Evolutionary conservation across 2,888 invertebrate species (phyloP), one percentile per base, ranked within the genome.

Genomic region (Pemphredon lugubris): DNA sequence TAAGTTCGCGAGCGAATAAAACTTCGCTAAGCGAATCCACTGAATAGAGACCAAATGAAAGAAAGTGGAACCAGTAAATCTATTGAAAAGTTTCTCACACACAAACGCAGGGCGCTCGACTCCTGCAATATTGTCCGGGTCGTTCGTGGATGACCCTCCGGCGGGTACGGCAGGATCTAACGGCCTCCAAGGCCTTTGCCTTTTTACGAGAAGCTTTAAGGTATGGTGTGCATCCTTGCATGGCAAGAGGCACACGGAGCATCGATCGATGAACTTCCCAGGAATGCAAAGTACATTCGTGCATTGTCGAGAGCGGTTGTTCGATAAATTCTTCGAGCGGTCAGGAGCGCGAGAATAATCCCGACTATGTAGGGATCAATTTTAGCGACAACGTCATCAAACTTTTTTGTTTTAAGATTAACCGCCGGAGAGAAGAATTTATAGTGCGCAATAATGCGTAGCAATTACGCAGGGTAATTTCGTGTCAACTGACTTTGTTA

Each of bases 11-110:
- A 79, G 60, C 75, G 82, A 84, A 83, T 85, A 84, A 85, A 84
- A 84, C 81, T 84, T 81, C 75, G 73, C 78, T 85, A 83, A 84
- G 85, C 82, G 85, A 85, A 84, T 84, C 78, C 78, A 78, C 74
- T 73, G 85, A 84, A 84, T 84, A 73, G 79, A 72, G 75, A 74
- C 67, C 72, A 77, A 82, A 83, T 63, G 77, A 78, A 83, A 79
- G 81, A 83, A 78, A 81, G 81, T 72, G 66, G 79, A 74, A 80
- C 81, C 82, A 74, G 82, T 80, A 82, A 83, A 84, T 83, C 79
- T 78, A 80, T 77, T 83, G 82, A 78, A 84, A 84, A 84, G 67
- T 84, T 84, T 85, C 73, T 77, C 81, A 79, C 73, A 78, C 63
- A 65, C 76, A 61, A 65, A 72, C 63, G 71, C 66, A 60, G 72